These are phyloP conservation scores for Calameuta filiformis DNA, from an alignment of 2,888 invertebrate species.

Conservation along the genomic window DNA sequence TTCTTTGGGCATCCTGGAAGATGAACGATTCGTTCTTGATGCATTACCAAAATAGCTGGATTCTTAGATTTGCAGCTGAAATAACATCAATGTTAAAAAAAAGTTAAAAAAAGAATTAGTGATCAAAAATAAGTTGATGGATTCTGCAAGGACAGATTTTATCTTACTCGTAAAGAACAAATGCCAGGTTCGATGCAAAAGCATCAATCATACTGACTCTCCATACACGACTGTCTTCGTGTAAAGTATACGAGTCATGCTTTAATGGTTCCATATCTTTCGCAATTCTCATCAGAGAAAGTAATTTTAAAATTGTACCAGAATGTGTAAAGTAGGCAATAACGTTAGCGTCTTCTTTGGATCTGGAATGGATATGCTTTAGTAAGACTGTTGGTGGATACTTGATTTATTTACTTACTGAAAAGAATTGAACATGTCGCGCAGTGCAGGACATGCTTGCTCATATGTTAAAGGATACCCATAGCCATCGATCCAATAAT, in stretches of 20 bases:
- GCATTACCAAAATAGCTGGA: conserved; percentile 72
- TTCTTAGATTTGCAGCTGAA: conserved; percentile 68
- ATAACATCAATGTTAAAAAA: conserved; percentile 30
- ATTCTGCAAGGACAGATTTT: not conserved
- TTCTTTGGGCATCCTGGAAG: conserved; percentile 75
- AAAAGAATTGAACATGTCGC: conserved; percentile 77
- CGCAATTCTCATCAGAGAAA: conserved; percentile 79
- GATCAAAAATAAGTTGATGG: not conserved
- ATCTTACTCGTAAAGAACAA: conserved; percentile 77
- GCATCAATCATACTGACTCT: conserved; percentile 75
- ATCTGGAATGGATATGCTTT: conserved; percentile 30
- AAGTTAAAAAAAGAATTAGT: conserved; percentile 4
- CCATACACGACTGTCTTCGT: conserved; percentile 68
- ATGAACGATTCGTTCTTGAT: conserved; percentile 79
- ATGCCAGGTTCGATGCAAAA: conserved; percentile 84
- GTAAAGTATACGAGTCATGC: conserved; percentile 68
- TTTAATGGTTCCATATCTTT: conserved; percentile 73
- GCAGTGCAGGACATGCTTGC: conserved; percentile 81
- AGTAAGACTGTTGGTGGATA: not conserved
- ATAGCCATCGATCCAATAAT: conserved; percentile 87
- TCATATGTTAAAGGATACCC: conserved; percentile 78
- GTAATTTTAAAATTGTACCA: conserved; percentile 81
- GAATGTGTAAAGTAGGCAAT: conserved; percentile 85
- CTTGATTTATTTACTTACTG: conserved; percentile 67
- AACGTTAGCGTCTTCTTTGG: conserved; percentile 62